Evolutionary conservation across 2,797 vertebrate genomes (phyloP), one percentile per base, ranked within the genome.

Genomic region (Argya squamiceps): DNA sequence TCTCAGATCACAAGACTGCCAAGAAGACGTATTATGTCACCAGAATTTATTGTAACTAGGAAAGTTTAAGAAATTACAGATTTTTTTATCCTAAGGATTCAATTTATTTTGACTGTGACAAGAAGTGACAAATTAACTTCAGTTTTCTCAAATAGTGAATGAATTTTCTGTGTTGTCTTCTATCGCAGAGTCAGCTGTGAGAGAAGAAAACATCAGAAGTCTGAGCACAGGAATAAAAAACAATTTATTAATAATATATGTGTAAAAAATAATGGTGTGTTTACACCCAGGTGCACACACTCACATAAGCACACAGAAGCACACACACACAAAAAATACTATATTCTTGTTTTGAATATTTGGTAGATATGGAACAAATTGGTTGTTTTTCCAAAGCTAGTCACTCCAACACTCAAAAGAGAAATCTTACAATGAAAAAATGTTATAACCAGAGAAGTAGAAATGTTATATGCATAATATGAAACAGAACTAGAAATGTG

Each of bases 241-340:
- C 3, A 78, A 8, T 20, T 58, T 52, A 65, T 29, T 22, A 32
- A 60, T 29, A 44, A 60, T 26, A 24, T 11, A 24, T 21, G 6
- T 67, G 17, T 20, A 92, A 84, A 58, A 65, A 62, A 62, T 63
- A 81, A 60, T 62, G 12, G 32, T 41, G 12, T 44, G 3, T 43
- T 93, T 85, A 62, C 29, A 75, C 9, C 24, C 9, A n/a, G 23
- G 14, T 59, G 12, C 3, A 9, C 14, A 47, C 6, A 50, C 4
- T 49, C 6, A 49, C 23, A 36, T 20, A 49, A 26, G 37, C 15
- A 59, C 16, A 50, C 12, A 52, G 12, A 71, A 50, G 14, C 0
- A 0, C 22, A 43, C 0, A 3, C 5, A 52, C n/a, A n/a, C n/a
- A n/a, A n/a, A 53, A 41, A 74, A 29, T 10, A 39, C 12, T 12